phyloP scores from a whole-genome alignment of 2,113 vertebrate species.

The Acanthisitta chloris region DNA sequence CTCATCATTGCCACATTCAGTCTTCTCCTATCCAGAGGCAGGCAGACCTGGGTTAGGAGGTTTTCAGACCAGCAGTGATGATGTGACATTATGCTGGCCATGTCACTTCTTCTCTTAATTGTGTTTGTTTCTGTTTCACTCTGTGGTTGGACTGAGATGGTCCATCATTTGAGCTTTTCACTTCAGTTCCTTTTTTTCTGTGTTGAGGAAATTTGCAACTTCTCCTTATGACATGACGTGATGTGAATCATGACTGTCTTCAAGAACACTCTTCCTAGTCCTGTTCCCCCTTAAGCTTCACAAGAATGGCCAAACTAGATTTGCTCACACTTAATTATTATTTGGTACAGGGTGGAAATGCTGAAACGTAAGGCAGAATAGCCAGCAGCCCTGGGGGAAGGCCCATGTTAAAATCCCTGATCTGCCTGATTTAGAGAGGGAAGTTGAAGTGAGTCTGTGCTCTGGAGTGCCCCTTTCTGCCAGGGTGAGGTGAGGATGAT shows the following conservation, averaged over 20 bases:
- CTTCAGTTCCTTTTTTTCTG: slow-evolving; percentile 19
- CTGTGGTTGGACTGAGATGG: accelerated
- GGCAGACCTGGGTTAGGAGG: not conserved
- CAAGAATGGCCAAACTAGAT: not conserved
- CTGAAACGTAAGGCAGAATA: not conserved
- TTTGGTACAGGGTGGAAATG: not conserved
- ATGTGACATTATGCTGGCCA: not conserved
- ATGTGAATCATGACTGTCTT: not conserved
- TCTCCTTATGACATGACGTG: not conserved
- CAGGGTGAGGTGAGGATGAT: not conserved
- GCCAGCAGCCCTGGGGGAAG: not conserved
- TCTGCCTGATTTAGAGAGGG: not conserved
- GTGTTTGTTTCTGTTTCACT: not conserved
- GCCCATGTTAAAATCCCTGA: not conserved
- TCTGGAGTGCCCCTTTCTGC: not conserved
- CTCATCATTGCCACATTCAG: not conserved
- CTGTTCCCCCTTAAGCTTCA: not conserved
- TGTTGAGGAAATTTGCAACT: not conserved
- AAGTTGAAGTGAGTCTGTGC: not conserved
- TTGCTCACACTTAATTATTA: not conserved
- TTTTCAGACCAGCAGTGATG: not conserved
- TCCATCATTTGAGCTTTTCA: not conserved
- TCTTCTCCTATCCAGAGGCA: not conserved
- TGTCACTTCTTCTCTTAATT: not conserved
- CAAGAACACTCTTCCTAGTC: not conserved